A percentile compares a stretch with the other conserved stretches of the same genome.
phyloP scores from a whole-genome alignment of 2,888 invertebrate genomes.

The Copidosoma aretas region DNA sequence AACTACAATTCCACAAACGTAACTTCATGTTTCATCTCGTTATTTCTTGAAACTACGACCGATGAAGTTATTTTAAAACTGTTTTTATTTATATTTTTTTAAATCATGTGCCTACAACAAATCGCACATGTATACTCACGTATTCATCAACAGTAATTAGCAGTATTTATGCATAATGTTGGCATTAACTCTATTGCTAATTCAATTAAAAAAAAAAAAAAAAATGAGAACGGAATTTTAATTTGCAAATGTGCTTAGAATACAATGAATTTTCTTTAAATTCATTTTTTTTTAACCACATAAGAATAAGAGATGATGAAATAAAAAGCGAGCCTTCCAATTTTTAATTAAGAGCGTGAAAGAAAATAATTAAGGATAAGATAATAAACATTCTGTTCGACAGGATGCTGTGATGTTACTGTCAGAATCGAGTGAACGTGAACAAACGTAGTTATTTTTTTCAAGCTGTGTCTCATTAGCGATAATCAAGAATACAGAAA shows the following conservation, averaged over 20 bases:
- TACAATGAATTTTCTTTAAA: neutral
- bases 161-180: constrained; percentile 28
- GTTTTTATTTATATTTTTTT: constrained; percentile 18
- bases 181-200: constrained; percentile 15
- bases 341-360: constrained; percentile 38
- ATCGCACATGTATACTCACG: constrained; percentile 18
- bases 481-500: constrained; percentile 29
- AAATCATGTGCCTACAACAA: constrained; percentile 19
- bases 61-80: constrained; percentile 8
- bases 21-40: constrained; percentile 30
- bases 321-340: constrained; percentile 33
- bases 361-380: constrained; percentile 31
- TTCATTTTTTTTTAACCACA: no score
- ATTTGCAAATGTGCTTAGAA: no score
- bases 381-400: constrained; percentile 40
- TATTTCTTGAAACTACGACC: constrained; percentile 16
- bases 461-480: constrained; percentile 31
- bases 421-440: constrained; percentile 38
- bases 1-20: constrained; percentile 5
- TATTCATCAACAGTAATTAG: neutral
- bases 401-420: constrained; percentile 43
- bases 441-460: constrained; percentile 36
- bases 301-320: constrained; percentile 7
- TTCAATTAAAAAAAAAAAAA: no score
- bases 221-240: constrained; percentile 2